Evolutionary conservation across 1,140 invertebrate species (phyloP).

Genomic region (Hormaphis cornu): DNA sequence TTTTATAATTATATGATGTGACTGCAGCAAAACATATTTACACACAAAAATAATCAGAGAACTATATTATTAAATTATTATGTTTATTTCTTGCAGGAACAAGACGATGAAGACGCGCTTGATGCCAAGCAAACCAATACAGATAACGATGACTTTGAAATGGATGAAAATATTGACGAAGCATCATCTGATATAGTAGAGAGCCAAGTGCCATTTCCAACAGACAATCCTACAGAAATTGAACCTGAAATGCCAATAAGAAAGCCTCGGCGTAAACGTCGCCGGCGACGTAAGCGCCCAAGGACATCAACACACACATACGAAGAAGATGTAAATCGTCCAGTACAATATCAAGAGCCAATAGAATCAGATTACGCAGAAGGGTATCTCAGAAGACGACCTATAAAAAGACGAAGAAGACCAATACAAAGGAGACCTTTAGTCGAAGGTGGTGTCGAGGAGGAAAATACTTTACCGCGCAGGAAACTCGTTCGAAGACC

Average conservation of each 20-base stretch:
- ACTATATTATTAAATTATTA: neutral
- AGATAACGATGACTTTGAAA: constrained; percentile 27
- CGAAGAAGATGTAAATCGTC: neutral
- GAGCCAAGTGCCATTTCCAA: constrained; percentile 20
- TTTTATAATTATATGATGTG: neutral
- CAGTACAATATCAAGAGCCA: constrained; percentile 33
- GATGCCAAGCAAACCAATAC: neutral
- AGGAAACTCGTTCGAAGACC: constrained; percentile 20
- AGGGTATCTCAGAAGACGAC: constrained; percentile 41
- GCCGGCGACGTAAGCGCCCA: constrained; percentile 35
- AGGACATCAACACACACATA: constrained; percentile 34
- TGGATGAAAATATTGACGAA: constrained; percentile 31
- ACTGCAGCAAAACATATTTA: too few relatives aligned
- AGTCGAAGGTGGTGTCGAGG: neutral
- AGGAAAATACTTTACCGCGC: constrained; percentile 20
- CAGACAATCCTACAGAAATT: neutral
- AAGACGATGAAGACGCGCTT: neutral
- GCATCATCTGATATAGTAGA: constrained; percentile 17
- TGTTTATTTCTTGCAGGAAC: neutral
- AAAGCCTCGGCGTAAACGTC: constrained; percentile 33
- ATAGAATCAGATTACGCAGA: constrained; percentile 37
- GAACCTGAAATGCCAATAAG: constrained; percentile 26
- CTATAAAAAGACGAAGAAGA: constrained; percentile 43
- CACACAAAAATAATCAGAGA: neutral
- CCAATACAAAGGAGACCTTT: constrained; percentile 33